A percentile compares a stretch with the other conserved stretches of the same genome.
Conservation (phyloP, 2,797 vertebrate genomes). For the Triplophysa bombifrons region DNA sequence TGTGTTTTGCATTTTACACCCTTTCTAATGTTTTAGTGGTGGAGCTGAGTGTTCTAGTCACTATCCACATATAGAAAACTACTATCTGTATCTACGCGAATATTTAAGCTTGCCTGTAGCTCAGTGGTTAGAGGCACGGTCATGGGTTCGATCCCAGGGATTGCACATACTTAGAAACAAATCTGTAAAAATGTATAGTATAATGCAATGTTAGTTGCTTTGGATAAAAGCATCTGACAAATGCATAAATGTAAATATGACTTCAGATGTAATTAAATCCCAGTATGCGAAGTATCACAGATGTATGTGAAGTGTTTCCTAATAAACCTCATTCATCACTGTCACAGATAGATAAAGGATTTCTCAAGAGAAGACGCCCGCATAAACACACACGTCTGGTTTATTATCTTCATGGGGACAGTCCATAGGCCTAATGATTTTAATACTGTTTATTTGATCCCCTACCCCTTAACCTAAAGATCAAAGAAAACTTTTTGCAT, state of each 20-base stretch:
- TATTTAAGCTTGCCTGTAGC: too few relatives aligned
- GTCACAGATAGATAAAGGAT: conserved; percentile 5
- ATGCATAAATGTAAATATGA: not conserved
- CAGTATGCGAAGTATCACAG: not conserved
- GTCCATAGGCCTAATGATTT: too few relatives aligned
- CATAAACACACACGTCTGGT: not conserved
- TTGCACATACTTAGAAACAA: too few relatives aligned
- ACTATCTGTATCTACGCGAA: not conserved
- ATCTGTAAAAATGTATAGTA: too few relatives aligned
- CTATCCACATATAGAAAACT: not conserved
- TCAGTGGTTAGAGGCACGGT: too few relatives aligned
- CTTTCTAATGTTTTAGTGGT: not conserved
- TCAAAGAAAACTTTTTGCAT: too few relatives aligned
- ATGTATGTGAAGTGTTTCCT: not conserved
- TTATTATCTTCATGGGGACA: too few relatives aligned
- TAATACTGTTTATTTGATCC: too few relatives aligned
- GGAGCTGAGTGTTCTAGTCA: not conserved
- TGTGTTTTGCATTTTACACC: not conserved
- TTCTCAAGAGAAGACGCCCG: conserved; percentile 25
- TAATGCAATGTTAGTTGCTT: too few relatives aligned
- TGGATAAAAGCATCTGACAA: too few relatives aligned
- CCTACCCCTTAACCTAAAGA: too few relatives aligned
- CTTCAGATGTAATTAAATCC: not conserved
- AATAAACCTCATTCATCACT: conserved; percentile 3
- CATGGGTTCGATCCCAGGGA: too few relatives aligned